Conservation (phyloP, 2,113 vertebrate genomes). For the Apistogramma diplotaenia region DNA sequence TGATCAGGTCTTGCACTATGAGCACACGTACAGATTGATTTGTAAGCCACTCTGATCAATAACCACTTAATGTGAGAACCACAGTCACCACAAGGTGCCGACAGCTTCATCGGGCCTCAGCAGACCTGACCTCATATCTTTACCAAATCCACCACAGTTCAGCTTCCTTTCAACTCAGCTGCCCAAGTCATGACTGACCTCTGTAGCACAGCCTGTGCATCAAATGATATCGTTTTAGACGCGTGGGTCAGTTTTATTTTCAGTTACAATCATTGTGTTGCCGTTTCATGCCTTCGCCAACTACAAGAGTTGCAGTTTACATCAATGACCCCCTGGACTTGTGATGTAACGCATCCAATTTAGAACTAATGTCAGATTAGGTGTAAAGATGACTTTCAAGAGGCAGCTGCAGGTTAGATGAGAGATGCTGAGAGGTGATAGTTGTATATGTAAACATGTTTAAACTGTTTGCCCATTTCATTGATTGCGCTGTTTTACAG, state of each 20-base stretch:
- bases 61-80: background rate
- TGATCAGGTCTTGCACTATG: background rate
- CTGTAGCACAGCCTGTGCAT: background rate
- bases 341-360: background rate
- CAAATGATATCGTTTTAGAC: background rate
- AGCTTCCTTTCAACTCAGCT: background rate
- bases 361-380: too few relatives aligned
- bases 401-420: too few relatives aligned
- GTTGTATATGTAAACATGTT: too few relatives aligned
- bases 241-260: background rate
- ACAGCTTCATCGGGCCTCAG: background rate
- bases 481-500: too few relatives aligned
- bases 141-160: background rate
- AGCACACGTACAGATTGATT: background rate
- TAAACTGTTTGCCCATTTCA: too few relatives aligned
- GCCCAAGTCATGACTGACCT: background rate
- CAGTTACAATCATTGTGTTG: too few relatives aligned
- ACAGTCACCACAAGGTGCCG: background rate
- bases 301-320: background rate
- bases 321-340: rapidly evolving
- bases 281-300: rapidly evolving
- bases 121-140: background rate
- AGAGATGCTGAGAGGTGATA: too few relatives aligned
- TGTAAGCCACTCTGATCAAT: background rate
- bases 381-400: too few relatives aligned